phyloP scores from a whole-genome alignment of 1,140 invertebrate species.

The Coboldia fuscipes region DNA sequence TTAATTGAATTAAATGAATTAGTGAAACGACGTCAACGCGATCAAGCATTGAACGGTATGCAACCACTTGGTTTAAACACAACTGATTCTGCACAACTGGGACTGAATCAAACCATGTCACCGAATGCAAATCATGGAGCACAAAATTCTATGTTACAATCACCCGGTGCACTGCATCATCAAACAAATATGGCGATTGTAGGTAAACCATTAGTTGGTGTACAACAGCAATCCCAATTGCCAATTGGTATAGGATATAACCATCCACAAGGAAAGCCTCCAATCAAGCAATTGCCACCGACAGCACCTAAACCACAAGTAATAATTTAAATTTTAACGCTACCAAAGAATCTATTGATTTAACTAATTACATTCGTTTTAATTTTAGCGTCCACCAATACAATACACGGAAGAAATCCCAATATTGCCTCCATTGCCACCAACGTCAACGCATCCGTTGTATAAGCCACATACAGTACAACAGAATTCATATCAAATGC shows the following conservation, averaged over 20 bases:
- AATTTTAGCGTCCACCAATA: too few species aligned
- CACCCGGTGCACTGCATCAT: slow-evolving; percentile 1
- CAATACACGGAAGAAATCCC: too few species aligned
- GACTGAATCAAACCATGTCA: background rate
- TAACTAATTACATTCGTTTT: background rate
- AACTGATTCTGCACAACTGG: slow-evolving; percentile 1
- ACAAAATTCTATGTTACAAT: slow-evolving; percentile 1
- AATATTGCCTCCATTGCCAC: slow-evolving; percentile 44
- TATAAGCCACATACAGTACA: slow-evolving; percentile 20
- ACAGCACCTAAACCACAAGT: slow-evolving; percentile 19
- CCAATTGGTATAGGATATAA: too few species aligned
- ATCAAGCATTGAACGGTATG: slow-evolving; percentile 21
- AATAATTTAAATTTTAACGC: slow-evolving; percentile 1
- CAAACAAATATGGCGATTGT: too few species aligned
- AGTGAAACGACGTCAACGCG: slow-evolving; percentile 23
- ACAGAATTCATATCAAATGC: background rate
- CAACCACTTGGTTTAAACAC: slow-evolving; percentile 5
- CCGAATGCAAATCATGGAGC: background rate
- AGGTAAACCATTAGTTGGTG: too few species aligned
- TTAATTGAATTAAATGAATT: slow-evolving; percentile 51
- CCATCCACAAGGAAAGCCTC: too few species aligned
- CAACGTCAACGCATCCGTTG: slow-evolving; percentile 50
- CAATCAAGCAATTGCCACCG: slow-evolving; percentile 9
- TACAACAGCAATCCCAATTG: too few species aligned
- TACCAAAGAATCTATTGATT: background rate